Percentiles rank a stretch among this genome's conserved stretches.
Conservation (phyloP, 2,888 invertebrate species). For the Pristionchus maxplancki region DNA sequence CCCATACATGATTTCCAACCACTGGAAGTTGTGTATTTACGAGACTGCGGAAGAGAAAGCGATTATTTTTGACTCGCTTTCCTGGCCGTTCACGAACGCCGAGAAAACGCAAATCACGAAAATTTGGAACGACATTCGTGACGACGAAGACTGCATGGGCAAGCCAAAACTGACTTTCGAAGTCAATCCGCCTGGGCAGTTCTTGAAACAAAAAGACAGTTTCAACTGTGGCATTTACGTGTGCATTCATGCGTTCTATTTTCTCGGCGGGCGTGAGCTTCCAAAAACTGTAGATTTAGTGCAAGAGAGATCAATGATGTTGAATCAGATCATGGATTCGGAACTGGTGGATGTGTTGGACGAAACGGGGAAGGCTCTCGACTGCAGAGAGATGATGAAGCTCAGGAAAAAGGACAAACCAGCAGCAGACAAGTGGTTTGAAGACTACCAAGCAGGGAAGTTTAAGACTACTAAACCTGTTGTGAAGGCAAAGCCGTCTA, state of each 20-base stretch:
- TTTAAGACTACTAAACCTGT: too few species aligned
- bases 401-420: neutral
- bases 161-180: neutral
- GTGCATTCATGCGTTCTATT: conserved; percentile 4
- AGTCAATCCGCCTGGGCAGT: neutral
- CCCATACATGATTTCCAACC: neutral
- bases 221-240: conserved; percentile 1
- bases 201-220: neutral
- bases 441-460: neutral
- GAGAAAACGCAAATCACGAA: neutral
- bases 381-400: neutral
- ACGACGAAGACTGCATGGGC: neutral
- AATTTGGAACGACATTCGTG: neutral
- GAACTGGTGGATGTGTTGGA: neutral
- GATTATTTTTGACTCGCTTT: neutral
- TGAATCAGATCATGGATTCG: neutral
- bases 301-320: neutral
- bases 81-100: neutral
- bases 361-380: neutral
- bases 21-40: conserved; percentile 18
- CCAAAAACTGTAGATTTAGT: neutral
- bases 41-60: neutral
- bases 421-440: conserved; percentile 30
- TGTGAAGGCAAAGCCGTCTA: neutral
- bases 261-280: neutral